phyloP scores from a whole-genome alignment of 2,888 invertebrate genomes.

The Noctua janthe region DNA sequence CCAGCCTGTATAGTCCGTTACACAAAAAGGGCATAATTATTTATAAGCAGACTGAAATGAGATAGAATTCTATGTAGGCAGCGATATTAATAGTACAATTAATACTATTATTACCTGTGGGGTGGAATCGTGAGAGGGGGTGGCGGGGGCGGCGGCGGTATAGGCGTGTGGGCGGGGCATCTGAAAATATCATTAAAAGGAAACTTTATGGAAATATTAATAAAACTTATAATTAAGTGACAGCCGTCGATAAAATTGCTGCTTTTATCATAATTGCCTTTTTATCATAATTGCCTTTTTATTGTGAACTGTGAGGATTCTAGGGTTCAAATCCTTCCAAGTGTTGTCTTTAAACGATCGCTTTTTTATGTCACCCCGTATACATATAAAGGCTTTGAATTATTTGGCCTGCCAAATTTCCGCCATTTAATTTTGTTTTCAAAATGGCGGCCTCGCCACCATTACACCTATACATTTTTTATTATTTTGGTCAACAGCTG shows the following conservation, averaged over 20 bases:
- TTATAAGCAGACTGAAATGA: background rate
- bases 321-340: background rate
- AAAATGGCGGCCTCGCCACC: too few species aligned
- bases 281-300: background rate
- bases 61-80: background rate
- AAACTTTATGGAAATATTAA: slow-evolving; percentile 57
- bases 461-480: too few species aligned
- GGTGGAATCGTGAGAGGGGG: slow-evolving; percentile 89
- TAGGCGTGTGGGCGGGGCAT: slow-evolving; percentile 90
- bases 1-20: background rate
- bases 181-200: slow-evolving; percentile 76
- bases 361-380: too few species aligned
- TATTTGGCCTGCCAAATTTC: too few species aligned
- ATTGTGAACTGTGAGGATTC: background rate
- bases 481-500: too few species aligned
- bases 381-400: too few species aligned
- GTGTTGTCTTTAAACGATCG: background rate
- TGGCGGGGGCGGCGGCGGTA: slow-evolving; percentile 91
- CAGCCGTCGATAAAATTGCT: background rate
- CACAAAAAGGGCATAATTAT: background rate
- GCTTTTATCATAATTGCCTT: background rate
- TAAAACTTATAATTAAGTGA: background rate
- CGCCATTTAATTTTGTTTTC: too few species aligned
- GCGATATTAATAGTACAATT: slow-evolving; percentile 23
- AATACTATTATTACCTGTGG: slow-evolving; percentile 81